A percentile compares a stretch with the other conserved stretches of the same genome.
phyloP scores from a whole-genome alignment of 1,140 invertebrate genomes.

The Anastrepha obliqua region DNA sequence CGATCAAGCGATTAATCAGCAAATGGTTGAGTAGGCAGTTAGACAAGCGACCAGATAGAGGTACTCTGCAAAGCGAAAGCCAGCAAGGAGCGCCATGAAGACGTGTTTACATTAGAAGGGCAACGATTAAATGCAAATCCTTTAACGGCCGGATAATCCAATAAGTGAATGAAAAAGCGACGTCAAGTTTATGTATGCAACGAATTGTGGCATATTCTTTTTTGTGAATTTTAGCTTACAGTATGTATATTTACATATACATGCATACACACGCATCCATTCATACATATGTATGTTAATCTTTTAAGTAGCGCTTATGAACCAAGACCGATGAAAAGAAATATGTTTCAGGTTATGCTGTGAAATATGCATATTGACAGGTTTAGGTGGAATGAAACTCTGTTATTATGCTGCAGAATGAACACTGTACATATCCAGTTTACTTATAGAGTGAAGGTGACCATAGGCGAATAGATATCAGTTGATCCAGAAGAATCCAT shows the following conservation, averaged over 20 bases:
- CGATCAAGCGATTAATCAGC: slow-evolving; percentile 55
- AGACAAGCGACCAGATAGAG: neutral
- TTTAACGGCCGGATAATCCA: slow-evolving; percentile 39
- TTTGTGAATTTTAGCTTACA: neutral
- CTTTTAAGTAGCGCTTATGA: neutral
- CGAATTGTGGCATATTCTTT: neutral
- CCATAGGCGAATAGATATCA: no score
- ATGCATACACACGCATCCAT: no score
- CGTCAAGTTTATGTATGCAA: slow-evolving; percentile 24
- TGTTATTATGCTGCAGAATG: no score
- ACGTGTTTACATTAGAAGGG: slow-evolving; percentile 52
- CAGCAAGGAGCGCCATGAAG: slow-evolving; percentile 20
- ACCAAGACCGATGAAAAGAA: neutral
- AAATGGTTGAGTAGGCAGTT: slow-evolving; percentile 48
- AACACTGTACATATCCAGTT: no score
- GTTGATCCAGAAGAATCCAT: no score
- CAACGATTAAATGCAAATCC: slow-evolving; percentile 51
- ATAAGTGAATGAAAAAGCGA: slow-evolving; percentile 18
- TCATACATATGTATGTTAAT: no score
- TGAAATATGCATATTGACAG: neutral
- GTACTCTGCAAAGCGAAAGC: neutral
- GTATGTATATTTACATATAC: neutral
- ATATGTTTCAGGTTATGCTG: neutral
- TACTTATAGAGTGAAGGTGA: no score
- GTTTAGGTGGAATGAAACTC: neutral